A percentile compares a stretch with the other conserved stretches of the same genome.
phyloP scores from a whole-genome alignment of 1,140 invertebrate genomes.

The Ditylenchus dipsaci region DNA sequence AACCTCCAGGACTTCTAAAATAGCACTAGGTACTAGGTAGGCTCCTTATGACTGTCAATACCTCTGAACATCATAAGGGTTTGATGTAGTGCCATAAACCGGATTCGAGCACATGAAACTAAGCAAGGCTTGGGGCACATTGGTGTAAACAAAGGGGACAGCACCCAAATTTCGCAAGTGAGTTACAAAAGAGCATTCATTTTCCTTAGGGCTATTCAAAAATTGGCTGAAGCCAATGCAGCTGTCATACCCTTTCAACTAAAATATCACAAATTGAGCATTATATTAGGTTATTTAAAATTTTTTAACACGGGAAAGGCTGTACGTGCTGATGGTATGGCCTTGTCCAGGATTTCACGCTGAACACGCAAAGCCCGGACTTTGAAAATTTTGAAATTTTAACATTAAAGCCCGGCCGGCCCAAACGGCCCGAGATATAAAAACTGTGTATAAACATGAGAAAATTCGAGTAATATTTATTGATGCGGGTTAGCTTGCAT shows the following conservation, averaged over 20 bases:
- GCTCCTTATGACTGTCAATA: not conserved
- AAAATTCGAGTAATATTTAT: too few relatives aligned
- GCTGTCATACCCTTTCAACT: slow-evolving; percentile 60
- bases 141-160: slow-evolving; percentile 62
- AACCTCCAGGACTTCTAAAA: slow-evolving; percentile 54
- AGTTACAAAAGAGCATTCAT: slow-evolving; percentile 57
- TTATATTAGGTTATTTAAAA: too few relatives aligned
- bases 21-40: not conserved
- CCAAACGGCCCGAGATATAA: not conserved
- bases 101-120: slow-evolving; percentile 56
- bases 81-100: slow-evolving; percentile 54
- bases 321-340: too few relatives aligned
- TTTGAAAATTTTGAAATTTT: too few relatives aligned
- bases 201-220: slow-evolving; percentile 54
- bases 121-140: slow-evolving; percentile 60
- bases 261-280: not conserved
- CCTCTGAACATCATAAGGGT: slow-evolving; percentile 40
- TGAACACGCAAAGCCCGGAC: too few relatives aligned
- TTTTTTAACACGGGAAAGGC: too few relatives aligned
- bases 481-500: too few relatives aligned
- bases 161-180: slow-evolving; percentile 55
- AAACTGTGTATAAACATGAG: too few relatives aligned
- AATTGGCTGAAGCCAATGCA: slow-evolving; percentile 60
- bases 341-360: too few relatives aligned
- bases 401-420: not conserved